These are phyloP conservation scores for Magallana nippona DNA, from an alignment of 2,888 invertebrate genomes.

Conservation along the genomic window DNA sequence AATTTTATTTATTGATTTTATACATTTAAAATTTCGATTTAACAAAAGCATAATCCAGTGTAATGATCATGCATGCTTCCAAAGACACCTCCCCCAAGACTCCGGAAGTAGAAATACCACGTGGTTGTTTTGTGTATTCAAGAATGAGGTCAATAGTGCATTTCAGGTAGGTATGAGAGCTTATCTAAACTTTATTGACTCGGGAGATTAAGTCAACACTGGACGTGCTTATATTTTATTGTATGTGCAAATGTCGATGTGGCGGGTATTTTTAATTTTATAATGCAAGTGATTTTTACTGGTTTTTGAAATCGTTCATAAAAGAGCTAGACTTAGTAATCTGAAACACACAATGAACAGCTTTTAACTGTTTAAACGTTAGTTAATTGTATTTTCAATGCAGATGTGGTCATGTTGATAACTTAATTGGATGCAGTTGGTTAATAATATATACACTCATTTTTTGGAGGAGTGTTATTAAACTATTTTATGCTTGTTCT, in stretches of 20 bases:
- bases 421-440: too few species aligned
- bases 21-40: not conserved
- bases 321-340: too few species aligned
- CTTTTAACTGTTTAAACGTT: too few species aligned
- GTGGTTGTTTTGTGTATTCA: slow-evolving; percentile 43
- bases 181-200: slow-evolving; percentile 49
- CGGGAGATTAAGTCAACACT: slow-evolving; percentile 29
- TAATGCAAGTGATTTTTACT: not conserved
- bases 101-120: slow-evolving; percentile 37
- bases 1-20: not conserved
- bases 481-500: too few species aligned
- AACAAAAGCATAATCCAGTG: too few species aligned
- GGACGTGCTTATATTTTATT: not conserved
- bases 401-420: too few species aligned
- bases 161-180: slow-evolving; percentile 38
- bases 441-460: too few species aligned
- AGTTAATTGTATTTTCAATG: too few species aligned
- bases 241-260: slow-evolving; percentile 11
- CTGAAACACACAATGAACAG: too few species aligned
- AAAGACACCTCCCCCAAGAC: slow-evolving; percentile 30
- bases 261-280: slow-evolving; percentile 48
- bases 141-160: slow-evolving; percentile 45
- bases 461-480: too few species aligned
- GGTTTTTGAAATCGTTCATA: too few species aligned
- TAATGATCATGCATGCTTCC: too few species aligned